These are phyloP conservation scores for Pelodytes ibericus DNA, from an alignment of 2,797 vertebrate species.

Conservation along the genomic window DNA sequence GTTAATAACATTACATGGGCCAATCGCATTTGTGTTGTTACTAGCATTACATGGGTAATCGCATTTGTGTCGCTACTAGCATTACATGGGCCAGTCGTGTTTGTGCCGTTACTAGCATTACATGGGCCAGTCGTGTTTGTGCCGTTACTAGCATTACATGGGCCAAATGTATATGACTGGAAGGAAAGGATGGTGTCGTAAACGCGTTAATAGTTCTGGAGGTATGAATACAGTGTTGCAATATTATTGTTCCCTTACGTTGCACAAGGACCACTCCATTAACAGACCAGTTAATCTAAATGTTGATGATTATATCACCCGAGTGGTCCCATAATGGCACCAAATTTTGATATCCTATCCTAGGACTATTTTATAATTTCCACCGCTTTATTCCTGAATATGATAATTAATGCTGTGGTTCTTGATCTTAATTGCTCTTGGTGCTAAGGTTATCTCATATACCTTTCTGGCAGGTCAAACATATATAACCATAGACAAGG, in stretches of 20 bases:
- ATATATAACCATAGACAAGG: not conserved
- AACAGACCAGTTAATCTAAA: constrained; percentile 3
- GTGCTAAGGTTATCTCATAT: constrained; percentile 36
- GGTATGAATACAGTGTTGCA: constrained; percentile 38
- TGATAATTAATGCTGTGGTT: not conserved
- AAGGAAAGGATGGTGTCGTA: constrained; percentile 2
- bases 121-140: no score
- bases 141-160: constrained; percentile 15
- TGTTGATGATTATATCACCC: not conserved
- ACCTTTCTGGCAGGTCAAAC: not conserved
- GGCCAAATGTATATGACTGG: not conserved
- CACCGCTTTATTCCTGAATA: not conserved
- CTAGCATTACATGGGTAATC: constrained; percentile 3
- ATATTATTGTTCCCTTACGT: constrained; percentile 15
- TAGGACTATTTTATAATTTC: not conserved
- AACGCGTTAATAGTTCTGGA: constrained; percentile 1
- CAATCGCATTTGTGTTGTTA: constrained; percentile 27
- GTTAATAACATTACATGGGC: no score
- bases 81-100: no score
- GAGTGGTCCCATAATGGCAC: not conserved
- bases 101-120: no score
- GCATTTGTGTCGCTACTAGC: no score
- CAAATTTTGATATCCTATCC: not conserved
- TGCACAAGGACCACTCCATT: constrained; percentile 23
- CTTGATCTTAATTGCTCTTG: constrained; percentile 24